Evolutionary conservation across 1,140 invertebrate species (phyloP), one percentile per base, ranked within the genome.

Genomic region (Lepidotrigona ventralis): DNA sequence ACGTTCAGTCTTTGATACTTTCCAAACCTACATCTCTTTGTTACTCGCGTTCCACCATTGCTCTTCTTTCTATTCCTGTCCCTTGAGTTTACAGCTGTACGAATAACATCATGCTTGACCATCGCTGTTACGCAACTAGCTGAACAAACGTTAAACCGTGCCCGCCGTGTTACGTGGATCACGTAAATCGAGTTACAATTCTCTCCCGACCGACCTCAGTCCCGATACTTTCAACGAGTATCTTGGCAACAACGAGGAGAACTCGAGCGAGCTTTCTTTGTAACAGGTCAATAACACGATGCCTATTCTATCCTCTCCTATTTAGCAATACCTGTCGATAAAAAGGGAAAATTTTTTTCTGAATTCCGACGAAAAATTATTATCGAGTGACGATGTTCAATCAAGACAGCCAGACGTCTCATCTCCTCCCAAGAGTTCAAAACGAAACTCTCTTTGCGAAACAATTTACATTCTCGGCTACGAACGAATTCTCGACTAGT

Each of bases 401-500:
- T n/a, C 11, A 19, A 68, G 19, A 68, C 23, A 39, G 33, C 33
- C 33, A 33, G n/a, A 26, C 19, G 21, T 39, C 23, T 21, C 29
- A 23, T 69, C 19, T 12, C 39, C 39, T 39, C 1, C 11, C 33
- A 46, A 71, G 0, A 26, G 23, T 71, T 39, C 29, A 23, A 39
- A 23, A 39, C 19, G 29, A 46, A 8, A 6, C 66, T 69, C 33
- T 23, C 39, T 21, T 21, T 33, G 33, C 33, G 21, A 69, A 23
- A 23, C 21, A 26, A 23, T 33, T 39, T 39, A 17, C 29, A 39
- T n/a, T 29, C 26, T 14, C 14, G 15, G 6, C 26, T 5, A 14
- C 11, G 9, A 69, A 56, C 56, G 26, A 33, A 33, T 79, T 79
- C 54, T 58, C 39, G 46, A 79, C 63, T 74, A 56, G 19, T 60